Evolutionary conservation across 2,888 invertebrate genomes (phyloP).

Genomic region (Monopis laevigella): DNA sequence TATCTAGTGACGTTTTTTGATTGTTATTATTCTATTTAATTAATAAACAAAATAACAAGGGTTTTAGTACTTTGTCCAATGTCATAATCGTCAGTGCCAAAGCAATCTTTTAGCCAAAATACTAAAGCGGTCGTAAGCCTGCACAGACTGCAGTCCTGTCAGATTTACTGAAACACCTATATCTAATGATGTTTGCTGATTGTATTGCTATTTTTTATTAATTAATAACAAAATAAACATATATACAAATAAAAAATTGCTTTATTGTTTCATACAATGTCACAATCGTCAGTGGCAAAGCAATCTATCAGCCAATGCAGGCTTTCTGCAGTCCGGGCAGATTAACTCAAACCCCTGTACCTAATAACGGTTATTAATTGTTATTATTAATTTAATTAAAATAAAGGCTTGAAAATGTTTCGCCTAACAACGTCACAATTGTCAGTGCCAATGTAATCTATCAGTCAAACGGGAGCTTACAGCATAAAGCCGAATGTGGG

Average conservation of each 20-base stretch:
- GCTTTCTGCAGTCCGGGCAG: neutral
- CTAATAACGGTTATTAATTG: too few relatives aligned
- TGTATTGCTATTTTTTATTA: too few relatives aligned
- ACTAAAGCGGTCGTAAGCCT: neutral
- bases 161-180: neutral
- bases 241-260: neutral
- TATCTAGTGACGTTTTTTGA: too few relatives aligned
- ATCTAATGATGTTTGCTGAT: too few relatives aligned
- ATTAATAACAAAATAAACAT: too few relatives aligned
- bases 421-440: neutral
- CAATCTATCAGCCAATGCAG: slow-evolving; percentile 7
- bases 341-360: neutral
- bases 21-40: too few relatives aligned
- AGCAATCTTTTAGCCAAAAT: slow-evolving; percentile 1
- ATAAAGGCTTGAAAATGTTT: neutral
- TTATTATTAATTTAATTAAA: too few relatives aligned
- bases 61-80: neutral
- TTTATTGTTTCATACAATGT: neutral
- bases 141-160: too few relatives aligned
- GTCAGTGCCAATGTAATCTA: slow-evolving; percentile 2
- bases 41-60: too few relatives aligned
- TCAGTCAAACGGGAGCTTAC: too few relatives aligned
- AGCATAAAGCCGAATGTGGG: too few relatives aligned
- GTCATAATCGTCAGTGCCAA: neutral
- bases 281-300: neutral